Evolutionary conservation across 2,888 invertebrate species (phyloP), one percentile per base, ranked within the genome.

Genomic region (Sepioteuthis lessoniana): DNA sequence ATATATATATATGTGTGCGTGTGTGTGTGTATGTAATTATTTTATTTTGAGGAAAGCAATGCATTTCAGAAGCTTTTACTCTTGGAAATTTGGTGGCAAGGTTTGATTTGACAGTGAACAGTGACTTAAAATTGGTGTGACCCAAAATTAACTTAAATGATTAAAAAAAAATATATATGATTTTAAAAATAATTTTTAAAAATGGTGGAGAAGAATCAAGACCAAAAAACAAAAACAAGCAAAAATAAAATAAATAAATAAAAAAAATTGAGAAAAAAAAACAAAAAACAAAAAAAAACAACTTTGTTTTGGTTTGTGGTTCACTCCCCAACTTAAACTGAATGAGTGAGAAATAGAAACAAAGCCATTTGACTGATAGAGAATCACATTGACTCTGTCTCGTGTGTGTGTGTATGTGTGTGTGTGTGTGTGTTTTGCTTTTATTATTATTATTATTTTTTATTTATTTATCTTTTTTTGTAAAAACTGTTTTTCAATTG

Each of bases 21-120:
- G n/a, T 76, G n/a, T 76, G n/a, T n/a, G 10, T 35, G 1, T 76
- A 13, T 76, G n/a, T 76, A 76, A n/a, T n/a, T 76, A 25, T 76
- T n/a, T 76, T 76, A 76, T 10, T 76, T n/a, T 13, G 16, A n/a
- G n/a, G n/a, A 35, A 76, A 76, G 13, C n/a, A 35, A 76, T 76
- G n/a, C 76, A 76, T 76, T 76, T 76, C 13, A 76, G 19, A 76
- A 76, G 76, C 76, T 55, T 55, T 55, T 25, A 25, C 21, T 76
- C 76, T 16, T 76, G n/a, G 76, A n/a, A 13, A 16, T n/a, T 76
- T 76, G 76, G 76, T 76, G 76, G 76, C n/a, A n/a, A n/a, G 76
- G 76, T 76, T 76, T 76, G 76, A 76, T 76, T 76, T 76, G 76
- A 76, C n/a, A 76, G 76, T 76, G 76, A n/a, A 76, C n/a, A 76